Base-by-base conservation (phyloP, 2,113 vertebrate species). In the Ia io region DNA sequence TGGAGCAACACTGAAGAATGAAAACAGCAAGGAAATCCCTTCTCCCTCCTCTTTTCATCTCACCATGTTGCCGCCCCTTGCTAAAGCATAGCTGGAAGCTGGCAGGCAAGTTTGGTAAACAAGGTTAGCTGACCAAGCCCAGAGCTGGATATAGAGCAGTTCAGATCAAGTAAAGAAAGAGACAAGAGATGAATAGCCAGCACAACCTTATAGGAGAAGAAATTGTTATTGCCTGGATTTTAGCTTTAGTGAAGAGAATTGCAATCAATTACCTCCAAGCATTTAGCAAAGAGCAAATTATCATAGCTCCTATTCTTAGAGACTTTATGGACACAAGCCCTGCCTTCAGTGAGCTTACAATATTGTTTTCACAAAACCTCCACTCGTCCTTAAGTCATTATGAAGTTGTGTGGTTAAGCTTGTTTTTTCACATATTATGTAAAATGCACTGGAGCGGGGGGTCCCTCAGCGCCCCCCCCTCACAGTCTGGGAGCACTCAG, bases 161-260 rank as follows among this genome's bases (percentile, higher is more conserved):
- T 83, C 37, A 73, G 84, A 71, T 67, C 42, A 56, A 51, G 59
- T 32, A 7, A 23, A 80, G 78, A 89, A 71, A 70, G 42, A 78
- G 85, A 83, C 23, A 44, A 32, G 71, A 82, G 90, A 18, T 69
- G 65, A 90, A 13, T 59, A 56, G 71, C 40, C 65, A 84, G 20
- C 7, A 37, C 11, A 87, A 1, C 49, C 32, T 53, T 83, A 63
- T 2, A 32, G 47, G 30, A 71, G 53, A 78, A 25, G 35, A 59
- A 77, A 63, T 71, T 56, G 10, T 40, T 65, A 80, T 56, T 91
- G 67, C 37, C 61, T 88, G 35, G 12, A 23, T 37, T 44, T 44
- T 86, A 90, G 83, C 80, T 82, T 74, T 95, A 87, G 76, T 92
- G n/a, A 87, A 74, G 92, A 79, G 74, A 90, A 69, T 88, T 88